Conservation (phyloP, 53 echinoderm and acorn worm species). For the Luidia sarsii region DNA sequence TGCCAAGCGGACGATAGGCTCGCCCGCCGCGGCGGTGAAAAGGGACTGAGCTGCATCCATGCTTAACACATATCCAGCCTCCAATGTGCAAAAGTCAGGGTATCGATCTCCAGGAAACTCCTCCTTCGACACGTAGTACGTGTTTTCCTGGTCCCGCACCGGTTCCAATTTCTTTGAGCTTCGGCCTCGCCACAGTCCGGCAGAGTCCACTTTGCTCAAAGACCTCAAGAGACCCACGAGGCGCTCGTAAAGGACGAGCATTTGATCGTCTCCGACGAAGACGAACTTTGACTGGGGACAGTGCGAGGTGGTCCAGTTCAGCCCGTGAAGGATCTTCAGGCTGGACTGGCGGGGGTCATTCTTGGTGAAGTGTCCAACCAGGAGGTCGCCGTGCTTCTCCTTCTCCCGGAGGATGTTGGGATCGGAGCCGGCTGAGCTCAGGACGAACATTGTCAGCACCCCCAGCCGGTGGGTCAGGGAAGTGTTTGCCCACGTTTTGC, state of each 20-base stretch:
- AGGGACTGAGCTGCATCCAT: slow-evolving; percentile 56
- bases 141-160: slow-evolving; percentile 56
- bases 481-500: slow-evolving; percentile 89
- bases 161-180: slow-evolving; percentile 56
- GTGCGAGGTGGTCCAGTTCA: slow-evolving; percentile 65
- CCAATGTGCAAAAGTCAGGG: slow-evolving; percentile 80
- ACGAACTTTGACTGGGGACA: slow-evolving; percentile 74
- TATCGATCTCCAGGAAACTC: slow-evolving; percentile 36
- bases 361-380: slow-evolving; percentile 74
- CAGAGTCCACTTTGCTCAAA: slow-evolving; percentile 50
- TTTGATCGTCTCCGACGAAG: slow-evolving; percentile 78
- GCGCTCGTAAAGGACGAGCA: slow-evolving; percentile 72
- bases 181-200: slow-evolving; percentile 75
- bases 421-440: slow-evolving; percentile 52
- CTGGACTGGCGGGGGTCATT: slow-evolving; percentile 61
- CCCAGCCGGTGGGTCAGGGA: slow-evolving; percentile 69
- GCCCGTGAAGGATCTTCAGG: slow-evolving; percentile 68
- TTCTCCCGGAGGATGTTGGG: slow-evolving; percentile 73
- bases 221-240: slow-evolving; percentile 64
- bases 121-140: slow-evolving; percentile 69
- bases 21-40: slow-evolving; percentile 61
- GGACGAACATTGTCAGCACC: slow-evolving; percentile 74
- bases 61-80: slow-evolving; percentile 79
- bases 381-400: slow-evolving; percentile 76
- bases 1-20: slow-evolving; percentile 66